A percentile compares a stretch with the other conserved stretches of the same genome.
These are phyloP conservation scores for Epiblema foenella DNA, from an alignment of 2,888 invertebrate genomes.

Conservation along the genomic window DNA sequence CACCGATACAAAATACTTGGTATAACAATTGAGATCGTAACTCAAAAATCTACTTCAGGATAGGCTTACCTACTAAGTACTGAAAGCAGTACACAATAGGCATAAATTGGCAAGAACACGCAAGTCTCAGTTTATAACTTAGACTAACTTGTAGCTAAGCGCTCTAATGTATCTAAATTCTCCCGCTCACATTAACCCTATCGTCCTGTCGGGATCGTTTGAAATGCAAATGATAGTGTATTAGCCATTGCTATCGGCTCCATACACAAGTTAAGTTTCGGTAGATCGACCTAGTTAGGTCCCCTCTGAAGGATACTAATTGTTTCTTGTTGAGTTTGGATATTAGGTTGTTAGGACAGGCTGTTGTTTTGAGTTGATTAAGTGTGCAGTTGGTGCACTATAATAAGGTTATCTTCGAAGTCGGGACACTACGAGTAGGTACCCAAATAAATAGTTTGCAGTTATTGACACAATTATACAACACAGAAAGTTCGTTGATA, in stretches of 20 bases:
- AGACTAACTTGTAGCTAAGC: slow-evolving; percentile 52
- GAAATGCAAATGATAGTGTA: slow-evolving; percentile 78
- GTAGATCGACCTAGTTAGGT: slow-evolving; percentile 35
- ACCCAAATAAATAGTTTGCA: not conserved
- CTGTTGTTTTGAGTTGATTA: slow-evolving; percentile 39
- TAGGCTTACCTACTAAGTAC: too few species aligned
- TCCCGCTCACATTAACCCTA: slow-evolving; percentile 60
- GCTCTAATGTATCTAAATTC: slow-evolving; percentile 70
- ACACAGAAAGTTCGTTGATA: not conserved
- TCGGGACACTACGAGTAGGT: not conserved
- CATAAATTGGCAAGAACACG: slow-evolving; percentile 18
- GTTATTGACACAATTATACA: not conserved
- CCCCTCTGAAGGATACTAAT: slow-evolving; percentile 39
- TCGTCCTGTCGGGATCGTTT: slow-evolving; percentile 55
- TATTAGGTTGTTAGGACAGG: slow-evolving; percentile 34
- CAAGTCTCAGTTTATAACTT: slow-evolving; percentile 35
- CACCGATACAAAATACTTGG: too few species aligned
- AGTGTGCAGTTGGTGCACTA: slow-evolving; percentile 36
- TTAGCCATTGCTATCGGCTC: slow-evolving; percentile 76
- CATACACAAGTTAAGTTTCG: slow-evolving; percentile 37
- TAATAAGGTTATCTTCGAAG: slow-evolving; percentile 16
- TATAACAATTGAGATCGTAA: too few species aligned
- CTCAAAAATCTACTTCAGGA: too few species aligned
- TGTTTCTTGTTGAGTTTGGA: slow-evolving; percentile 37
- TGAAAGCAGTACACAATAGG: too few species aligned